Evolutionary conservation across 2,113 vertebrate species (phyloP), one percentile per base, ranked within the genome.

Genomic region (Protobothrops mucrosquamatus): DNA sequence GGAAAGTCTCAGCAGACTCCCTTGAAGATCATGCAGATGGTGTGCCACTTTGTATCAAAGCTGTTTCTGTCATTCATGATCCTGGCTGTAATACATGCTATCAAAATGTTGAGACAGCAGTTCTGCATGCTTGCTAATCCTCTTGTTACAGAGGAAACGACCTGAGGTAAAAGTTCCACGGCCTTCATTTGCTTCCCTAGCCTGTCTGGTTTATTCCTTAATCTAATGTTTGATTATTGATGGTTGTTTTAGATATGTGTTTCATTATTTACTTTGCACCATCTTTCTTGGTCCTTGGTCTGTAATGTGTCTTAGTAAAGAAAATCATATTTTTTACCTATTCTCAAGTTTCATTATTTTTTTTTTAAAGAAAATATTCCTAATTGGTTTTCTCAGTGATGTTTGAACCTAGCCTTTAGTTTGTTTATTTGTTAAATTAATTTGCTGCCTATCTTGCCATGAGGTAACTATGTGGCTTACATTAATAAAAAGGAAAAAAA

Each of bases 331-430:
- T 88, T 88, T 90, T 92, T 74, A 57, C 91, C 94, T 97, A 91
- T 95, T 95, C 46, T 56, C 69, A 89, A 90, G 56, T 34, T 86
- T 94, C 34, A 15, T 91, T 92, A 87, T 69, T 89, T 93, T 69
- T 89, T 93, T 95, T 93, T 93, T 93, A 92, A 92, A 87, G 34
- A 93, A 59, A 0, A 88, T 81, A 95, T 97, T 96, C 94, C 87
- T 94, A 2, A 94, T 94, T 89, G 94, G 29, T 96, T 97, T 97
- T 89, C 8, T 92, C 93, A 26, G 55, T 91, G 5, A 0, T 93
- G 89, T 94, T 93, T 93, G 93, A 85, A 93, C 57, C 23, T 59
- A 88, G 92, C 81, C 96, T 95, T 92, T 92, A 87, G 69, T 2
- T 69, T 69, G 5, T 69, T 69, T 69, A 69, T 69, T 69, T 69